Percentiles rank a stretch among this genome's conserved stretches.
Conservation (phyloP, 2,113 vertebrate genomes). For the Harpagus bidentatus region DNA sequence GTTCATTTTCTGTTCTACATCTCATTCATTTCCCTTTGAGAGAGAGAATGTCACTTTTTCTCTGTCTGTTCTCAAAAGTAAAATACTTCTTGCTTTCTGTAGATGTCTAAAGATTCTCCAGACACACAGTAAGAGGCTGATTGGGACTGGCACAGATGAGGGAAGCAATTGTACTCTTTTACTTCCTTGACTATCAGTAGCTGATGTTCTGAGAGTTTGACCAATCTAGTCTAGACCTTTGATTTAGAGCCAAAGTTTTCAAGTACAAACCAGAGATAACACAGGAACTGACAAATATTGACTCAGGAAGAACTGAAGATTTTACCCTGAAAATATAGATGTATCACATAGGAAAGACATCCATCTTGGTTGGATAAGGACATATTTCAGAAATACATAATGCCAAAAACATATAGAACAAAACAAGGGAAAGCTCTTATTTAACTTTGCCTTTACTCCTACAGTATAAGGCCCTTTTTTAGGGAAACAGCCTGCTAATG, state of each 20-base stretch:
- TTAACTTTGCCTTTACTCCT: background rate
- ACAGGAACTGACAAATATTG: background rate
- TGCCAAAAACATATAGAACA: background rate
- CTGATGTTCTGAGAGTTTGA: background rate
- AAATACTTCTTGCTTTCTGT: background rate
- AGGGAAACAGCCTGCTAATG: background rate
- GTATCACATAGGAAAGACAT: background rate
- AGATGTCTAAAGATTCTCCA: background rate
- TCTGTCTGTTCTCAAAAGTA: background rate
- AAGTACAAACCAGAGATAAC: background rate
- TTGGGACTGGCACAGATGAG: background rate
- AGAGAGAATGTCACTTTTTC: background rate
- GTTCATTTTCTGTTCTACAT: background rate
- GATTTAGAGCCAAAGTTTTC: background rate
- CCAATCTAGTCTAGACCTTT: background rate
- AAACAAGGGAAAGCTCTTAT: background rate
- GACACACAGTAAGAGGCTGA: rapidly evolving
- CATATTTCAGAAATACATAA: background rate
- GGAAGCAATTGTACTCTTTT: background rate
- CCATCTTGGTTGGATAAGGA: background rate
- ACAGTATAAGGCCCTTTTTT: background rate
- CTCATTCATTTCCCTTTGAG: background rate
- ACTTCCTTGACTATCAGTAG: background rate
- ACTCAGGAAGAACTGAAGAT: background rate
- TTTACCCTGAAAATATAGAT: background rate